Base-by-base conservation (phyloP, 2,113 vertebrate species). In the Bombycilla garrulus region DNA sequence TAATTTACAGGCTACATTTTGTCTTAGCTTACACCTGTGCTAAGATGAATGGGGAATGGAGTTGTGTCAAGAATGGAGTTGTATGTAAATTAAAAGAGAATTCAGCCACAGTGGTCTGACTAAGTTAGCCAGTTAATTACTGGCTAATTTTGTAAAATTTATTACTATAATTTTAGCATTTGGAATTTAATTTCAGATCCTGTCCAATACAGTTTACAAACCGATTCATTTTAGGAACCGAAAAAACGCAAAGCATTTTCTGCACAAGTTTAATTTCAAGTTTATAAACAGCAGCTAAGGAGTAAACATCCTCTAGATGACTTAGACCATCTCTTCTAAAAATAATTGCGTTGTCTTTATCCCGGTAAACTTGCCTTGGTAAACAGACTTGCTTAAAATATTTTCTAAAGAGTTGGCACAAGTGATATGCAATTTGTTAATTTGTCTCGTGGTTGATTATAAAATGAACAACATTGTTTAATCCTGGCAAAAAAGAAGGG, bases 401-500 rank as follows among this genome's bases (percentile, higher is more conserved):
- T 88, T 96, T 87, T 81, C 84, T 38, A 95, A 54, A 77, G 78
- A 78, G 38, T 83, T 36, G 25, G 85, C 77, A 51, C 40, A 66
- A 82, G 87, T 69, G 93, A 84, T 90, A 88, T 0, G 77, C 29
- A 74, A 67, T 93, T 92, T 91, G 58, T 81, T 95, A 93, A 95
- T 96, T 97, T 96, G 90, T 96, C 94, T 96, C 67, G n/a, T 90
- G 90, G 93, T 93, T 78, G 96, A 93, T 96, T 97, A 89, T 84
- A 95, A 96, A 97, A 92, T 90, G 97, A 94, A 90, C 88, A 95
- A 96, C 81, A 62, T 95, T 94, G 94, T 98, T 97, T 97, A 93
- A 96, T 97, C 90, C 93, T 97, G 50, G 80, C 97, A 93, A 89
- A 83, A 93, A 94, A 36, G 18, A 44, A 71, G 17, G 26, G 54